These are phyloP conservation scores for Diachasmimorpha longicaudata DNA, from an alignment of 1,140 invertebrate species.

Conservation along the genomic window DNA sequence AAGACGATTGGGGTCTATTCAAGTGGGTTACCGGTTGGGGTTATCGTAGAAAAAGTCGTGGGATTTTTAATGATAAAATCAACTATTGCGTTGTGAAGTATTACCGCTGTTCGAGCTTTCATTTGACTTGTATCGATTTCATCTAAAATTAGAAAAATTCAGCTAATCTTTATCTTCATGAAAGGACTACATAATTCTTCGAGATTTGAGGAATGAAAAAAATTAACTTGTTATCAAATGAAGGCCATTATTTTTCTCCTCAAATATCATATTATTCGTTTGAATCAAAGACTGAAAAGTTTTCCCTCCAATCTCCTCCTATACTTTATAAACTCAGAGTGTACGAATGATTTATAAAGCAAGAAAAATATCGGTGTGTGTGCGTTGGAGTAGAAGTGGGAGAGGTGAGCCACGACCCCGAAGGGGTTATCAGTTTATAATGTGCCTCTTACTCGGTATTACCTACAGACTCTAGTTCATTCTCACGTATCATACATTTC, in stretches of 20 bases:
- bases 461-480: conserved; percentile 51
- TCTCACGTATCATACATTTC: conserved; percentile 37
- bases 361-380: conserved; percentile 1
- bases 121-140: too few species aligned
- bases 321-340: conserved; percentile 1
- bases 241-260: neutral
- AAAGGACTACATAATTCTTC: too few species aligned
- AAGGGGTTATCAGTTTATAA: conserved; percentile 48
- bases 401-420: conserved; percentile 41
- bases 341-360: conserved; percentile 20
- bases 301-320: neutral
- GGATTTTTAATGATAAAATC: conserved; percentile 48
- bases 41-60: conserved; percentile 49
- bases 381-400: conserved; percentile 19
- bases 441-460: conserved; percentile 39
- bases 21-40: conserved; percentile 58
- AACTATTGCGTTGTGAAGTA: conserved; percentile 39
- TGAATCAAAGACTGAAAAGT: neutral
- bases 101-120: neutral
- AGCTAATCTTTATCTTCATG: too few species aligned
- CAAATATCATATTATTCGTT: neutral
- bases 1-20: conserved; percentile 22
- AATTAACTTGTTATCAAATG: neutral
- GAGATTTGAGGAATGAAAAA: neutral
- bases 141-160: too few species aligned